phyloP scores from a whole-genome alignment of 2,888 invertebrate species.

The Epistrophe eligans region DNA sequence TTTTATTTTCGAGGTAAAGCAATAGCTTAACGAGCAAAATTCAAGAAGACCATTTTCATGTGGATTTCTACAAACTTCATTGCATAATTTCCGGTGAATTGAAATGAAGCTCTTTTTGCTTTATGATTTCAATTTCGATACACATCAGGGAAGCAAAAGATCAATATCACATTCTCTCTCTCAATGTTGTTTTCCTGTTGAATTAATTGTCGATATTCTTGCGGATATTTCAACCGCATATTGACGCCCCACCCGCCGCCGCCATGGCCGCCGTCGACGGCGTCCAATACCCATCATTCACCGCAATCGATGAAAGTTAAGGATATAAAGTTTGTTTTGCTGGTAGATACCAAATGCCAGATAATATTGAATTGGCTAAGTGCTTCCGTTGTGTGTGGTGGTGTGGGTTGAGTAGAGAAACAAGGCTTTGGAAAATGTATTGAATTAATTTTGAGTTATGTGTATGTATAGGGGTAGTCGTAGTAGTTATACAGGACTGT shows the following conservation, averaged over 20 bases:
- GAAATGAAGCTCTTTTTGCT: background rate
- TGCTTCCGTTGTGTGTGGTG: constrained; percentile 25
- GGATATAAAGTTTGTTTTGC: constrained; percentile 34
- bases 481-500: background rate
- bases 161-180: constrained; percentile 35
- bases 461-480: background rate
- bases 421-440: constrained; percentile 24
- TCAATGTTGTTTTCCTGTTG: constrained; percentile 29
- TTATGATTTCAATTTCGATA: constrained; percentile 33
- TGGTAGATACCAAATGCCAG: constrained; percentile 40
- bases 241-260: background rate
- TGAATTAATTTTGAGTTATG: constrained; percentile 44
- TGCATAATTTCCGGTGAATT: constrained; percentile 7
- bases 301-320: constrained; percentile 15
- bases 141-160: background rate
- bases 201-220: constrained; percentile 49
- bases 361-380: constrained; percentile 47
- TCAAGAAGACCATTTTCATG: constrained; percentile 1
- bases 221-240: constrained; percentile 22
- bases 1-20: constrained; percentile 19
- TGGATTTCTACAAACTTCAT: constrained; percentile 19
- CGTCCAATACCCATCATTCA: background rate
- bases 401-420: background rate
- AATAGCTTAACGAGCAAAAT: background rate
- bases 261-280: background rate